Evolutionary conservation across 2,888 invertebrate species (phyloP).

Genomic region (Agrilus biguttatus): DNA sequence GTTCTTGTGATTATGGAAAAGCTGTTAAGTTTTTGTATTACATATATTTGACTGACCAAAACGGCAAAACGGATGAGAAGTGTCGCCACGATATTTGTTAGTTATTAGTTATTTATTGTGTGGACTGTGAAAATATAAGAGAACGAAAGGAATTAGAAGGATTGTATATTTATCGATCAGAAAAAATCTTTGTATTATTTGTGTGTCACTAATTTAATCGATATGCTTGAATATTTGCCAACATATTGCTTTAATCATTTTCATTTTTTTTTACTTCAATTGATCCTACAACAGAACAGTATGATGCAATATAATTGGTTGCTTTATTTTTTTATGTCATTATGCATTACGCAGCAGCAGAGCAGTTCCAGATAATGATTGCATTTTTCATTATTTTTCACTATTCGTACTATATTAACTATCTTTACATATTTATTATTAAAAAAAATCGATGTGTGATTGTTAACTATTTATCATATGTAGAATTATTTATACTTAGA

Average conservation of each 20-base stretch:
- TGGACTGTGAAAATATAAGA: too few species aligned
- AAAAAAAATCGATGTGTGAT: constrained; percentile 31
- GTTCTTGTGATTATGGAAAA: constrained; percentile 9
- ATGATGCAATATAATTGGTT: constrained; percentile 4
- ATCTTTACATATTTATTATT: constrained; percentile 29
- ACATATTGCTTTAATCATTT: constrained; percentile 8
- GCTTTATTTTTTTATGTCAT: background rate
- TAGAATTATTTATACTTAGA: constrained; percentile 16
- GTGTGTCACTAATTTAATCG: background rate
- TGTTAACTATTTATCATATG: constrained; percentile 25
- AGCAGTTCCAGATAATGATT: constrained; percentile 2
- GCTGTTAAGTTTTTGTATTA: constrained; percentile 1
- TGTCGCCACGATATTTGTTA: too few species aligned
- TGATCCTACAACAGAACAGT: constrained; percentile 4
- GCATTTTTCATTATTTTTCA: constrained; percentile 7
- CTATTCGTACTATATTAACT: constrained; percentile 17
- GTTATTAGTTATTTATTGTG: too few species aligned
- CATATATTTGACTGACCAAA: too few species aligned
- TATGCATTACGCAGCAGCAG: constrained; percentile 1
- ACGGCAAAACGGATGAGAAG: too few species aligned
- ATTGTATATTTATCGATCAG: too few species aligned
- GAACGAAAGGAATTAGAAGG: too few species aligned
- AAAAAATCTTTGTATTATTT: background rate
- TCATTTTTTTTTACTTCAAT: constrained; percentile 6
- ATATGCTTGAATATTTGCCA: constrained; percentile 7